Base-by-base conservation (phyloP, 2,888 invertebrate species). In the Dione juno region DNA sequence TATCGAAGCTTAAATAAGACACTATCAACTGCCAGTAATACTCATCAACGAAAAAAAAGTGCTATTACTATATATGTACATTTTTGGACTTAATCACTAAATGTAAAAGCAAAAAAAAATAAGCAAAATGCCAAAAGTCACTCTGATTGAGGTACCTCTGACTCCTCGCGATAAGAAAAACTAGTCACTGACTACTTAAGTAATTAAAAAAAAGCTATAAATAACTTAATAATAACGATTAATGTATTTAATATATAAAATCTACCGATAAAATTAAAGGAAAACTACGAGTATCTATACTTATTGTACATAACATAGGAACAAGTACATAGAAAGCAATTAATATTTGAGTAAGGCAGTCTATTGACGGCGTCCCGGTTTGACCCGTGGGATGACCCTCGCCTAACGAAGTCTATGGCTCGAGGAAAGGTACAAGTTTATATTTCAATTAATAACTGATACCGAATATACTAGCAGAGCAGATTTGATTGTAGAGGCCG, bases 341-440 rank as follows among this genome's bases (percentile, higher is more conserved):
- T 87, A 88, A 85, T 85, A 82, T 77, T 82, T 76, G 80, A 81
- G 80, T 78, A 73, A 76, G 71, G 75, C 75, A 80, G 78, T 78
- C 76, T 75, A 75, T 80, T 77, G 81, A 81, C 82, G 83, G 78
- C 71, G 66, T 70, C 69, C 67, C 58, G 63, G 70, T 75, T 75
- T 84, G 83, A 81, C 89, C 87, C 87, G 76, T 81, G 89, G 89
- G 89, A 89, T 89, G 88, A 88, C 88, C 89, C 83, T 82, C 80
- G 79, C 80, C 78, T 87, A 88, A 86, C 87, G 85, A 87, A 88
- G 79, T 81, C 79, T 82, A 76, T 79, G 76, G 79, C 64, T 57
- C 21, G 50, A 69, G 65, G 70, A 75, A 72, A 72, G 70, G 67
- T 52, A 66, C 54, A 64, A 61, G 66, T 73, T 73, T 67, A 69